These are phyloP conservation scores for Amphibalanus amphitrite DNA, from an alignment of 1,140 invertebrate genomes.

Conservation along the genomic window DNA sequence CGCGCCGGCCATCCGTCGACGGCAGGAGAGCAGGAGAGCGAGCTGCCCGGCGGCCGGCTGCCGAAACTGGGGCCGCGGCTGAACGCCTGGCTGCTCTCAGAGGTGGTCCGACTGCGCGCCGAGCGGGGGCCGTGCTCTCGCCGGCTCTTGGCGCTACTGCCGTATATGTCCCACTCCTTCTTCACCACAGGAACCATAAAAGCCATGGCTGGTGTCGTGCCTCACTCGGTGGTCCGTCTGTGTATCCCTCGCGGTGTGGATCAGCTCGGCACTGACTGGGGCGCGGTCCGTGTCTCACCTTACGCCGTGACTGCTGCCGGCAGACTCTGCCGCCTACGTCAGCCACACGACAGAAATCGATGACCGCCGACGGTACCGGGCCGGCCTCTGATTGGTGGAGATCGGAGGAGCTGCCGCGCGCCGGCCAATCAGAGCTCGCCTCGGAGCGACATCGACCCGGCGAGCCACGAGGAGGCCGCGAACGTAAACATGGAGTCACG, in stretches of 20 bases:
- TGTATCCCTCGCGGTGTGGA: too few relatives aligned
- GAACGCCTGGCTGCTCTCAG: neutral
- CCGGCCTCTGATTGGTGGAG: neutral
- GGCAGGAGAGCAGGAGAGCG: neutral
- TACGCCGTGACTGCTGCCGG: too few relatives aligned
- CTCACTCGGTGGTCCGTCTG: neutral
- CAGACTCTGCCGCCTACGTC: neutral
- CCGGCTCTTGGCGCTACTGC: neutral
- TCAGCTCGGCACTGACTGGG: too few relatives aligned
- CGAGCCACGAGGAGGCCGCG: too few relatives aligned
- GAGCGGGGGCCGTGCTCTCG: neutral
- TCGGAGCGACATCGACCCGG: neutral
- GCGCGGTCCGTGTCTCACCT: too few relatives aligned
- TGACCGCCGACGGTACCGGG: neutral
- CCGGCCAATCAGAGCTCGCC: neutral
- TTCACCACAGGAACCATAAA: slow-evolving; percentile 87
- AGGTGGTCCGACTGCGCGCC: neutral
- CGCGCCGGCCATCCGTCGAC: neutral
- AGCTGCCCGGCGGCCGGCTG: neutral
- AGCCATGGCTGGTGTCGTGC: slow-evolving; percentile 40
- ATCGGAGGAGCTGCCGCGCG: neutral
- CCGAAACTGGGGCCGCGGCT: neutral
- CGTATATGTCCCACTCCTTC: slow-evolving; percentile 79
- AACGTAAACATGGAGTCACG: too few relatives aligned
- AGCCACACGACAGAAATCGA: neutral